phyloP scores from a whole-genome alignment of 2,113 vertebrate genomes.

The Sinosuthora webbiana region DNA sequence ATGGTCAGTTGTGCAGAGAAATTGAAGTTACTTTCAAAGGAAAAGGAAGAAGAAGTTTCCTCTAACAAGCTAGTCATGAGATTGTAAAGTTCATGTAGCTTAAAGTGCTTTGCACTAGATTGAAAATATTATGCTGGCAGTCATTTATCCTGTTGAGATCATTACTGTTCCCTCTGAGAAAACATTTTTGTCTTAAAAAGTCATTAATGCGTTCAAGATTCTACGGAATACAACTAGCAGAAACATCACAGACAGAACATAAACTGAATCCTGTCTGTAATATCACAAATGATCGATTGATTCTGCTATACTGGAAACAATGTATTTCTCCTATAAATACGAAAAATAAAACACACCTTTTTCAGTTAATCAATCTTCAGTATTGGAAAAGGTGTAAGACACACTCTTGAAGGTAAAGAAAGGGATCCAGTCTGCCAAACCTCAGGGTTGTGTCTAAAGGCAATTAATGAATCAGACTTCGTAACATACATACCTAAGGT shows the following conservation, averaged over 20 bases:
- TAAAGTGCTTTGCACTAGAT: neutral
- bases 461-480: neutral
- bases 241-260: neutral
- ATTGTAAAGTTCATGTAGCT: neutral
- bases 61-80: neutral
- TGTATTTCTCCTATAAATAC: neutral
- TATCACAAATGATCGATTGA: neutral
- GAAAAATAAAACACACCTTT: neutral
- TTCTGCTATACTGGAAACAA: neutral
- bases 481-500: neutral
- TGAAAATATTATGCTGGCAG: neutral
- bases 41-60: neutral
- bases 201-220: conserved; percentile 42
- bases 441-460: neutral
- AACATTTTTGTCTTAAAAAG: conserved; percentile 32
- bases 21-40: neutral
- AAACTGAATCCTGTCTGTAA: neutral
- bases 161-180: conserved; percentile 26
- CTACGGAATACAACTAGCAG: neutral
- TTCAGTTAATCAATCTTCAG: neutral
- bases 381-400: neutral
- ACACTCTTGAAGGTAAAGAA: neutral
- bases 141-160: conserved; percentile 13
- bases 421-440: neutral
- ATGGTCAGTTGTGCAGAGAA: neutral